Conservation (phyloP, 2,888 invertebrate species). For the Aphrophora alni region DNA sequence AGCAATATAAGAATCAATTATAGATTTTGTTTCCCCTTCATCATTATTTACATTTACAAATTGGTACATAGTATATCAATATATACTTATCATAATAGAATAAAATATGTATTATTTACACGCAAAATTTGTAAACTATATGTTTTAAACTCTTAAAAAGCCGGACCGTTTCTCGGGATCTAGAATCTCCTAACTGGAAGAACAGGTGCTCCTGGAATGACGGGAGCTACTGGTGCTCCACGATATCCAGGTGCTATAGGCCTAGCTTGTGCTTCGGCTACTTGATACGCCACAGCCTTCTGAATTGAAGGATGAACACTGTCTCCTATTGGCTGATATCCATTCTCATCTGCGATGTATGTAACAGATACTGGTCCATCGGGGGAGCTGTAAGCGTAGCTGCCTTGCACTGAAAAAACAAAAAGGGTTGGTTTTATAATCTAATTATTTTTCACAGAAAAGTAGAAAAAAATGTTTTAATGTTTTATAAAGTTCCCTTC, state of each 20-base stretch:
- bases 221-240: neutral
- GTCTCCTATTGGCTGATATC: slow-evolving; percentile 53
- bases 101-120: too few relatives aligned
- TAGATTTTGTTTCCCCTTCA: too few relatives aligned
- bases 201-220: neutral
- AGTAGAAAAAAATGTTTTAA: too few relatives aligned
- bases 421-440: too few relatives aligned
- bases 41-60: too few relatives aligned
- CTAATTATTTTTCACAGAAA: too few relatives aligned
- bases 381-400: slow-evolving; percentile 65
- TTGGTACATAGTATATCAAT: too few relatives aligned
- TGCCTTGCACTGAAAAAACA: slow-evolving; percentile 62
- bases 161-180: neutral
- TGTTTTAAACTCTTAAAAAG: too few relatives aligned
- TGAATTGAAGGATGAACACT: slow-evolving; percentile 52
- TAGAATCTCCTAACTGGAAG: neutral
- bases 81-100: too few relatives aligned
- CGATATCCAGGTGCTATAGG: neutral
- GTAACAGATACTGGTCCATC: slow-evolving; percentile 58
- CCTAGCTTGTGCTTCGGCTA: slow-evolving; percentile 44
- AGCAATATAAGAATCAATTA: too few relatives aligned
- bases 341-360: slow-evolving; percentile 53
- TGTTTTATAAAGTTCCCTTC: too few relatives aligned
- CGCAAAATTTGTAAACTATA: too few relatives aligned
- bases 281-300: slow-evolving; percentile 52